Base-by-base conservation (phyloP, 2,888 invertebrate genomes). In the Dicyrtoma fusca region DNA sequence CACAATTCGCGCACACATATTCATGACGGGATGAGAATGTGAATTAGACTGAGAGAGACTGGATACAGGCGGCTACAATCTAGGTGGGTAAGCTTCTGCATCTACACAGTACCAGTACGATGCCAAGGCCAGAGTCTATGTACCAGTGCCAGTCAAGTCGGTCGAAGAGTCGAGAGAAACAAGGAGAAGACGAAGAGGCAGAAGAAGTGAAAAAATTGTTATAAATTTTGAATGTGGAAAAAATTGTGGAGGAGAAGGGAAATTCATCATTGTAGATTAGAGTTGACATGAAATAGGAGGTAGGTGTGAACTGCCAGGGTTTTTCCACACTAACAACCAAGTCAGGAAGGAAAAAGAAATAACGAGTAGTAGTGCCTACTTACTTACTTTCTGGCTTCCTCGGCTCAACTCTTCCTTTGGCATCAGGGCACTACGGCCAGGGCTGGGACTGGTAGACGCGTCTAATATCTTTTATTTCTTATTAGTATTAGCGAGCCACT, bases 251-350 rank as follows among this genome's bases (percentile, higher is more conserved):
- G 61, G 59, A 59, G 44, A 53, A 64, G 51, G 72, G 51, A 72
- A 72, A 72, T 72, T 72, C 72, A 72, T 72, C 72, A 72, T 72
- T 51, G 62, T 62, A 66, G 62, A 72, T 61, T 61, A 68, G 44
- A 68, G 72, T 68, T 65, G 69, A 73, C 73, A 73, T 73, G 73
- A 73, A 73, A 73, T 73, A 73, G 73, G 73, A 65, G 69, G 73
- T 64, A 73, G 73, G 73, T 73, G 73, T 73, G 69, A 73, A 73
- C 64, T 73, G 64, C 25, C 55, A 71, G 71, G 44, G 63, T 63
- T 63, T 71, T 51, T 71, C 70, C 61, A 70, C 57, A 45, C 57
- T 17, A 44, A 59, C 19, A 59, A 45, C 13, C 25, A 51, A 42
- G 45, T 21, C 55, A 44, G 57, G 51, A 21, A 26, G 19, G 69